phyloP scores from a whole-genome alignment of 35 echinoderm and acorn worm genomes.

The Acanthaster planci region DNA sequence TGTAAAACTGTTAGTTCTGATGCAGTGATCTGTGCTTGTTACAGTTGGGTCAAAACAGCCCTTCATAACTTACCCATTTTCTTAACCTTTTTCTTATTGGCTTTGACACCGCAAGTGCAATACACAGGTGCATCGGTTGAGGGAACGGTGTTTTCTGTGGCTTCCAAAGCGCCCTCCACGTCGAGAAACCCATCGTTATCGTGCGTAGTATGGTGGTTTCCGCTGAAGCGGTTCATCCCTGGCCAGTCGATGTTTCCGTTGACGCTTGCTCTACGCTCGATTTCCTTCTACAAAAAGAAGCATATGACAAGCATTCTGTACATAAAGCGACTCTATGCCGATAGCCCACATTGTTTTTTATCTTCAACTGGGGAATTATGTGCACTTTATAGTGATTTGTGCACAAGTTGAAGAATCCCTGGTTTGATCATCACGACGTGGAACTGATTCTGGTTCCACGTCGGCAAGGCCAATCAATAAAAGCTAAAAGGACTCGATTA shows the following conservation, averaged over 20 bases:
- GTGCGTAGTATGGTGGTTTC: neutral
- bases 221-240: neutral
- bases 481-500: too few species aligned
- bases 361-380: too few species aligned
- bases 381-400: too few species aligned
- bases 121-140: neutral
- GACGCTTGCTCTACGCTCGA: neutral
- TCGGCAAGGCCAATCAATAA: too few species aligned
- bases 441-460: too few species aligned
- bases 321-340: too few species aligned
- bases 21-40: neutral
- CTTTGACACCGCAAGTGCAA: too few species aligned
- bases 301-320: too few species aligned
- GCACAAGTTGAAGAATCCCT: too few species aligned
- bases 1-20: too few species aligned
- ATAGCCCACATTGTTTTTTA: too few species aligned
- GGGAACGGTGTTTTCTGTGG: neutral
- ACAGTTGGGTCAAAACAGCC: neutral
- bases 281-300: neutral
- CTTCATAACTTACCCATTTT: neutral
- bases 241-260: neutral
- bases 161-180: neutral
- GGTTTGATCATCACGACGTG: too few species aligned
- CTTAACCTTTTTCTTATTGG: conserved; percentile 5
- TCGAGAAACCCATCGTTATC: neutral